Evolutionary conservation across 1,140 invertebrate species (phyloP).

Genomic region (Agrypnia vestita): DNA sequence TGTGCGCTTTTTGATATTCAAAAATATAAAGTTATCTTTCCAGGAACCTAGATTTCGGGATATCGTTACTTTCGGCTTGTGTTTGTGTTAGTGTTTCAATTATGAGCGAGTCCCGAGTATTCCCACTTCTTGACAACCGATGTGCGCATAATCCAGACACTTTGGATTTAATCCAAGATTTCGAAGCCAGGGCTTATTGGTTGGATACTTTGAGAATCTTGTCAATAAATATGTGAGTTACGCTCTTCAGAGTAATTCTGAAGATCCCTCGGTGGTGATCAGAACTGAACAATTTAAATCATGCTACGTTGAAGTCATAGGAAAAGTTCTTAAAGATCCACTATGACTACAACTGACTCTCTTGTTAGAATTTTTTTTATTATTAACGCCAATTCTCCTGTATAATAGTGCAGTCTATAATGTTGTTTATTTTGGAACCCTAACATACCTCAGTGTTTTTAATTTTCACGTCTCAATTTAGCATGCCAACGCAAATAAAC

Average conservation of each 20-base stretch:
- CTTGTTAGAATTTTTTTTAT: too few relatives aligned
- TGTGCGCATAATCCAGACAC: conserved; percentile 89
- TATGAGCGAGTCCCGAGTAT: conserved; percentile 62
- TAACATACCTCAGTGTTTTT: too few relatives aligned
- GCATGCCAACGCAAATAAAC: too few relatives aligned
- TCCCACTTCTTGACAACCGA: conserved; percentile 69
- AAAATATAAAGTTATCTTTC: too few relatives aligned
- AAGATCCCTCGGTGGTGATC: conserved; percentile 82
- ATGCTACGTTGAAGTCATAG: conserved; percentile 87
- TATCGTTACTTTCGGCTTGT: too few relatives aligned
- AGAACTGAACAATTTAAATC: conserved; percentile 88
- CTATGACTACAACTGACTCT: too few relatives aligned
- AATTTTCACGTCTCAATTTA: too few relatives aligned
- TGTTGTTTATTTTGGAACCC: too few relatives aligned
- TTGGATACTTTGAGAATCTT: conserved; percentile 91
- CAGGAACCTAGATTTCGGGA: too few relatives aligned
- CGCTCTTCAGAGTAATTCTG: conserved; percentile 84
- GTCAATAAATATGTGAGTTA: conserved; percentile 82
- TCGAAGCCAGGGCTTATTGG: conserved; percentile 94
- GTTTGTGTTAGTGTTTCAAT: neutral
- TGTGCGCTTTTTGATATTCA: too few relatives aligned
- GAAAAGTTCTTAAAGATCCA: conserved; percentile 85
- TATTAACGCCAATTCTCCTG: too few relatives aligned
- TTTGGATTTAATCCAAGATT: conserved; percentile 88
- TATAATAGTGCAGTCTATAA: too few relatives aligned